Evolutionary conservation across 2,113 vertebrate genomes (phyloP), one percentile per base, ranked within the genome.

Genomic region (Anser cygnoides): DNA sequence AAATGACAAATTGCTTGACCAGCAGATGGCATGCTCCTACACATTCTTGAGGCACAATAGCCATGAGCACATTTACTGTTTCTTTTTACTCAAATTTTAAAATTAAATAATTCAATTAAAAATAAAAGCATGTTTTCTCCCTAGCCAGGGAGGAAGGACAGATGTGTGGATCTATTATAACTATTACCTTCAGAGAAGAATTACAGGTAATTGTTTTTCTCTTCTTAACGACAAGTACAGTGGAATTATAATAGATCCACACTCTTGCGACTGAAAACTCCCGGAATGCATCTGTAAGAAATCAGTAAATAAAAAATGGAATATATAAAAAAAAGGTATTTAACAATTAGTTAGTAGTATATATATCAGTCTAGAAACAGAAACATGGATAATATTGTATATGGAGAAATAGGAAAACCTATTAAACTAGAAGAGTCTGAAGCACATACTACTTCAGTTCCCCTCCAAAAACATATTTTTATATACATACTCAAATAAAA

Each of bases 161-260:
- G 83, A 84, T 78, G 95, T 97, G 96, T 96, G 96, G 95, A 92
- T 93, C 94, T 94, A 63, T 57, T 93, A 61, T 81, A 96, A 94
- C 62, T 87, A 96, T 96, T 97, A 97, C 93, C 94, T 95, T 93
- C 96, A 96, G 93, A 93, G 95, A 90, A 96, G 95, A 96, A 97
- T 94, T 96, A 96, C 93, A 96, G 96, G 90, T 96, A 96, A 95
- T 74, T 84, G 57, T 81, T 96, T 96, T 94, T 93, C 26, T 94
- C 86, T 96, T 95, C 93, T 94, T 75, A 93, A 93, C 3, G 61
- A 92, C 52, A 96, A 96, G 44, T 78, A 93, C 65, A 90, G 52
- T 92, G 90, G 76, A 96, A 97, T 95, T 97, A 87, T 72, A 92
- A 94, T 71, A 90, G 73, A 94, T 84, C 83, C 92, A 95, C 80